Conservation (phyloP, 2,113 vertebrate genomes). For the Turdus rufiventris region DNA sequence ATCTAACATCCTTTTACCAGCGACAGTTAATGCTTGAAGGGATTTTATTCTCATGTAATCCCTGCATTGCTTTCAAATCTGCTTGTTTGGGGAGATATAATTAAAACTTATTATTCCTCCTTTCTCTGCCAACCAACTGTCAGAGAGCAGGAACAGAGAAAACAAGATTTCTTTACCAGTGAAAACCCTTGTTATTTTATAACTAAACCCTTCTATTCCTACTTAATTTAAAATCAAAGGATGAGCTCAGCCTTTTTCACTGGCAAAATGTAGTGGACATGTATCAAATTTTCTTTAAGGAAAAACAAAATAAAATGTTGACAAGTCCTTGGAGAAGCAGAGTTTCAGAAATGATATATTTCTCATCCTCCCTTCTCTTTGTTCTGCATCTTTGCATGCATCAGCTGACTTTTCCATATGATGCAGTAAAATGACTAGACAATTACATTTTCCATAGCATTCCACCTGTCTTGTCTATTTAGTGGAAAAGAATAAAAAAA, state of each 20-base stretch:
- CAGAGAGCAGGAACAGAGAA: slow-evolving; percentile 56
- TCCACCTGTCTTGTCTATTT: background rate
- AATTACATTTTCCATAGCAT: background rate
- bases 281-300: background rate
- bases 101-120: slow-evolving; percentile 73
- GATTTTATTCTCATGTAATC: slow-evolving; percentile 67
- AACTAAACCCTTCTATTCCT: slow-evolving; percentile 19
- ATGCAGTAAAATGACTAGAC: background rate
- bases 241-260: background rate
- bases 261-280: slow-evolving; percentile 13
- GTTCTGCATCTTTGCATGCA: background rate
- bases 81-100: slow-evolving; percentile 71
- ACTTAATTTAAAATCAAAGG: slow-evolving; percentile 42
- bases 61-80: slow-evolving; percentile 70
- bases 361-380: slow-evolving; percentile 15
- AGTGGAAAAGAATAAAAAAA: background rate
- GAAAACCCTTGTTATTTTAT: slow-evolving; percentile 49
- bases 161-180: slow-evolving; percentile 55
- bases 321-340: background rate
- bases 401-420: background rate
- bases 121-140: slow-evolving; percentile 70
- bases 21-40: slow-evolving; percentile 64
- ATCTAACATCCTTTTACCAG: slow-evolving; percentile 62
- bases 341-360: background rate
- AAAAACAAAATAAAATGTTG: background rate